Evolutionary conservation across 1,140 invertebrate species (phyloP).

Genomic region (Calliopsis andreniformis): DNA sequence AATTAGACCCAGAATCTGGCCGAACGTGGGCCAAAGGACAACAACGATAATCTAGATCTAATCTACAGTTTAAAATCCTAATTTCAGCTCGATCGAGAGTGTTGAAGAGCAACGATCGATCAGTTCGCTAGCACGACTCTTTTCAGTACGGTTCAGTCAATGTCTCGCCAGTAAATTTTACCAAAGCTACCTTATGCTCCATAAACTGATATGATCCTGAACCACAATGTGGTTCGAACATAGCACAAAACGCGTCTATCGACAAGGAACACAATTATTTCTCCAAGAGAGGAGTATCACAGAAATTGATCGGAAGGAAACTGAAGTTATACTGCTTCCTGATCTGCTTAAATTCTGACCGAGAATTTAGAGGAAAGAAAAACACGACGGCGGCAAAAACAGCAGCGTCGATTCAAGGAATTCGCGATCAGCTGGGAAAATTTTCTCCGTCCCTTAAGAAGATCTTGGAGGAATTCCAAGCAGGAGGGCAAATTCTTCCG

Average conservation of each 20-base stretch:
- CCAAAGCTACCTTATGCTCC: not conserved
- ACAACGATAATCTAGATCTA: constrained; percentile 34
- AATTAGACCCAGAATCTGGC: constrained; percentile 6
- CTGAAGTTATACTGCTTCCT: not conserved
- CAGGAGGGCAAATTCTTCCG: not conserved
- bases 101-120: not conserved
- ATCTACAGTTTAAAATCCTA: constrained; percentile 22
- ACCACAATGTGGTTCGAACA: not conserved
- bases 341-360: not conserved
- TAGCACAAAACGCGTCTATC: not conserved
- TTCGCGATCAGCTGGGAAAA: not conserved
- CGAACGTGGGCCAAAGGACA: constrained; percentile 1
- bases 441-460: not conserved
- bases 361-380: not conserved
- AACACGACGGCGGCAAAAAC: not conserved
- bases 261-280: not conserved
- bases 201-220: not conserved
- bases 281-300: not conserved
- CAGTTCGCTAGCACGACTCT: not conserved
- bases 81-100: constrained; percentile 1
- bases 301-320: constrained; percentile 10
- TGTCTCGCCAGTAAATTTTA: not conserved
- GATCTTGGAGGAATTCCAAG: constrained; percentile 11
- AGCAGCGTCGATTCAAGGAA: not conserved
- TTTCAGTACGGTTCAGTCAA: not conserved